Conservation (phyloP, 1,140 invertebrate genomes). For the Thaumetopoea pityocampa region DNA sequence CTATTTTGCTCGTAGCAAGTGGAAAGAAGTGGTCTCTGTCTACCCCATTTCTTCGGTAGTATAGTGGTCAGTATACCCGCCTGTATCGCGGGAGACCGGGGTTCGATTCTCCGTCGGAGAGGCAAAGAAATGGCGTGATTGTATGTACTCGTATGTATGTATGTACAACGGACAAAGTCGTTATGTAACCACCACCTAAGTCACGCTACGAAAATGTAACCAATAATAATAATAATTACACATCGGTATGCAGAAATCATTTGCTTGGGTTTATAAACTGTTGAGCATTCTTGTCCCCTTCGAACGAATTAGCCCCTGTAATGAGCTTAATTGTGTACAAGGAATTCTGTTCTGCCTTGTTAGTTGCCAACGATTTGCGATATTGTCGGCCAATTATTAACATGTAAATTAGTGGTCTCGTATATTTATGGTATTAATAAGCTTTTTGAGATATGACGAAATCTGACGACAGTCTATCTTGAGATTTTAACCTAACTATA, state of each 20-base stretch:
- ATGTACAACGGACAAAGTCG: no score
- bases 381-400: constrained; percentile 14
- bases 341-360: constrained; percentile 23
- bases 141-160: no score
- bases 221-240: constrained; percentile 26
- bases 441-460: constrained; percentile 5
- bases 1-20: no score
- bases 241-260: constrained; percentile 34
- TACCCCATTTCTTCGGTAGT: no score
- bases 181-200: no score
- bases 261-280: constrained; percentile 18
- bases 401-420: constrained; percentile 14
- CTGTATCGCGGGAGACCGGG: no score
- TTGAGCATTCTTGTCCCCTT: constrained; percentile 38
- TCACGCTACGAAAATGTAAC: constrained; percentile 15
- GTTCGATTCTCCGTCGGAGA: no score
- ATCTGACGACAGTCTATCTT: constrained; percentile 10
- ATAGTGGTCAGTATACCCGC: no score
- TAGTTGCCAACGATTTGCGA: constrained; percentile 14
- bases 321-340: constrained; percentile 35
- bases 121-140: no score
- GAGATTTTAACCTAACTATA: constrained; percentile 5
- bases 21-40: no score
- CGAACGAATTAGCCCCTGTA: constrained; percentile 29
- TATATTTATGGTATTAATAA: constrained; percentile 9